phyloP scores from a whole-genome alignment of 2,797 vertebrate species.

The Ptychadena robeensis region DNA sequence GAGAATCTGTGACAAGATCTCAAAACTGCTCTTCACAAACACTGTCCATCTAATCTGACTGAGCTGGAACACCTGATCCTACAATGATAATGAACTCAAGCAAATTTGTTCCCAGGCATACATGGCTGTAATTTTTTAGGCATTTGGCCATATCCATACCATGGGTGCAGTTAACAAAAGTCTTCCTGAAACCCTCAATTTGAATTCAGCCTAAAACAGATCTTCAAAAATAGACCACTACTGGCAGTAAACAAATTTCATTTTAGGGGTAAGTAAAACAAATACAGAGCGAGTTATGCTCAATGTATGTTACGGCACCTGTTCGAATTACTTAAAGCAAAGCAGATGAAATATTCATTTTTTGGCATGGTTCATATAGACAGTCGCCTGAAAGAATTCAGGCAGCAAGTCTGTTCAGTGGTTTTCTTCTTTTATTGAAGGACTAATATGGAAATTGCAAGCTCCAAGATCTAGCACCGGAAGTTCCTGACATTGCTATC shows the following conservation, averaged over 20 bases:
- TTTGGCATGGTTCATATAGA: slow-evolving; percentile 77
- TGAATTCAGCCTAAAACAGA: no score
- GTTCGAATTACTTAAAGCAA: slow-evolving; percentile 69
- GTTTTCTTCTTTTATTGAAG: slow-evolving; percentile 70
- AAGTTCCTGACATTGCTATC: slow-evolving; percentile 80
- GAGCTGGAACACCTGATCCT: no score
- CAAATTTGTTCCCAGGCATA: no score
- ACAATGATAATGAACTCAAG: no score
- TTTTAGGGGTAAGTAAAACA: neutral
- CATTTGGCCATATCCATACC: no score
- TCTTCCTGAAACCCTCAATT: no score
- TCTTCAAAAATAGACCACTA: neutral
- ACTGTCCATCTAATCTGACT: no score
- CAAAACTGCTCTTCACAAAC: no score
- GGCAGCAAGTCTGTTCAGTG: slow-evolving; percentile 76
- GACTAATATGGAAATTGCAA: slow-evolving; percentile 82
- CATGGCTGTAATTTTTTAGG: no score
- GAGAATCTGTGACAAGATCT: no score
- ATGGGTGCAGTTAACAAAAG: no score
- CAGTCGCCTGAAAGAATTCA: slow-evolving; percentile 75
- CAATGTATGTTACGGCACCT: slow-evolving; percentile 24
- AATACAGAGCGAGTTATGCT: neutral
- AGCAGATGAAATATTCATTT: slow-evolving; percentile 71
- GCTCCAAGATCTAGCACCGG: slow-evolving; percentile 74
- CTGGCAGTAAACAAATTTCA: neutral